phyloP scores from a whole-genome alignment of 2,113 vertebrate species.

The Sialia sialis region DNA sequence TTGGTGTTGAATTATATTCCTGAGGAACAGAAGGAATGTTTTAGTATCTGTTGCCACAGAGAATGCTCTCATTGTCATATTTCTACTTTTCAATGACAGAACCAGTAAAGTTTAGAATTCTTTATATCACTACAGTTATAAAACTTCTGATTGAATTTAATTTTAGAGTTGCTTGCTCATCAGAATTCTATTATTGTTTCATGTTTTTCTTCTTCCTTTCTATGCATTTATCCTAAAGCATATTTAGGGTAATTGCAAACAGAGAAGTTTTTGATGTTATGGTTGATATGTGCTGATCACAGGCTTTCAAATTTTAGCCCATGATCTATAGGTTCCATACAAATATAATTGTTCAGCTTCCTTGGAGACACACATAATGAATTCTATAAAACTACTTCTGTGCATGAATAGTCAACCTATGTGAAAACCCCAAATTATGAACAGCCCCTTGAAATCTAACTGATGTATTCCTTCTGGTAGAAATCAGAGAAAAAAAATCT shows the following conservation, averaged over 20 bases:
- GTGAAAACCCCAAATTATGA: slow-evolving; percentile 31
- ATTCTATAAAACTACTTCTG: slow-evolving; percentile 44
- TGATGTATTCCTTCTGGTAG: background rate
- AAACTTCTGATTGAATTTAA: background rate
- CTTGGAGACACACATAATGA: background rate
- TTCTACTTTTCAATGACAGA: background rate
- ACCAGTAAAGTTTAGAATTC: background rate
- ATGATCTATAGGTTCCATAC: background rate
- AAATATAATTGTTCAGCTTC: slow-evolving; percentile 7
- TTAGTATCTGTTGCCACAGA: slow-evolving; percentile 20
- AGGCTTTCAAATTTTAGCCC: background rate
- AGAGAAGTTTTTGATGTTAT: background rate
- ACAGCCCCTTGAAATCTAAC: slow-evolving; percentile 30
- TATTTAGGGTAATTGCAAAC: background rate
- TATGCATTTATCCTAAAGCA: background rate
- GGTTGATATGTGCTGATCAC: background rate
- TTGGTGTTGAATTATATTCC: background rate
- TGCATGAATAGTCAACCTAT: slow-evolving; percentile 8
- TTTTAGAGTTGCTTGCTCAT: slow-evolving; percentile 4
- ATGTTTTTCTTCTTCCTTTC: background rate
- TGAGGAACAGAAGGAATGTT: background rate
- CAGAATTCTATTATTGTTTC: slow-evolving; percentile 2
- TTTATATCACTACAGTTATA: background rate
- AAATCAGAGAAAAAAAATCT: background rate
- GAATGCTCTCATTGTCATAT: background rate